Evolutionary conservation across 2,113 vertebrate species (phyloP).

Genomic region (Rana temporaria): DNA sequence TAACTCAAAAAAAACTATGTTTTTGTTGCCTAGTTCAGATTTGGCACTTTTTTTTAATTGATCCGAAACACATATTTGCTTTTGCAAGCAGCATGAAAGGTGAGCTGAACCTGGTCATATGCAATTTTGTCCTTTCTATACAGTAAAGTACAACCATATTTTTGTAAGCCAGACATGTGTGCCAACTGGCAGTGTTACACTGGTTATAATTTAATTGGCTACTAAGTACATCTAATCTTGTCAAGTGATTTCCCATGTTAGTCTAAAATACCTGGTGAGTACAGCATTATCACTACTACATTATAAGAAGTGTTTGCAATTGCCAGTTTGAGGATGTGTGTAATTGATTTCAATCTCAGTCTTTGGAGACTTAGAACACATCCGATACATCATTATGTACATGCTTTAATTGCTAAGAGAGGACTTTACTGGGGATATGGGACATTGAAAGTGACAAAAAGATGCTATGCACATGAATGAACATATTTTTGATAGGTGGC

Average conservation of each 20-base stretch:
- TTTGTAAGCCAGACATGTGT: conserved; percentile 18
- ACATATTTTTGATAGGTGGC: neutral
- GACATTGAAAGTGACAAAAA: conserved; percentile 8
- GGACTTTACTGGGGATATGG: conserved; percentile 1
- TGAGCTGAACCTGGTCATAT: too few species aligned
- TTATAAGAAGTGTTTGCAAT: conserved; percentile 51
- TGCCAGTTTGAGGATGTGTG: conserved; percentile 16
- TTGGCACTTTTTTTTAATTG: too few species aligned
- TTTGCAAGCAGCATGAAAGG: too few species aligned
- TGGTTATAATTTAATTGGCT: conserved; percentile 36
- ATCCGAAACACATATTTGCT: too few species aligned
- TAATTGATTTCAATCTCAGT: conserved; percentile 48
- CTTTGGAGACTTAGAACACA: conserved; percentile 9
- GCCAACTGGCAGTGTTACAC: conserved; percentile 18
- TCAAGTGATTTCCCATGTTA: conserved; percentile 54
- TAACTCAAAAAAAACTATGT: too few species aligned
- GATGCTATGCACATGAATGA: conserved; percentile 17
- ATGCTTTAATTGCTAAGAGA: conserved; percentile 19
- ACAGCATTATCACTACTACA: conserved; percentile 51
- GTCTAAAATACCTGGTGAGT: conserved; percentile 48
- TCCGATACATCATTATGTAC: conserved; percentile 22
- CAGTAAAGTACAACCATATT: neutral
- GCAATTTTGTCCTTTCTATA: too few species aligned
- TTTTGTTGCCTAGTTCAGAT: too few species aligned
- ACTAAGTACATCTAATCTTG: conserved; percentile 50